Evolutionary conservation across 2,888 invertebrate species (phyloP).

Genomic region (Callinectes sapidus): DNA sequence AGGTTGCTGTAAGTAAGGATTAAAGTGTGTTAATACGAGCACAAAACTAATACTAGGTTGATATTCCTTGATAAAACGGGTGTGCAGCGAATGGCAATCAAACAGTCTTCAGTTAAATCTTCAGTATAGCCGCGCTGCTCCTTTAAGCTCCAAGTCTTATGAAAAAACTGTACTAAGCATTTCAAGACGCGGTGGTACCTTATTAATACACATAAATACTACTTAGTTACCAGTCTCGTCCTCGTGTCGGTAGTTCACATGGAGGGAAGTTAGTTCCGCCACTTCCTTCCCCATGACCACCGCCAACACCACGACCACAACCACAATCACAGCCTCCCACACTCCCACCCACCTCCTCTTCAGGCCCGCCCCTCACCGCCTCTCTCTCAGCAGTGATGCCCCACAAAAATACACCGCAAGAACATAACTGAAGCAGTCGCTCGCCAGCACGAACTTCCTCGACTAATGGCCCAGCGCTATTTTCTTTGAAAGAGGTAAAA

Average conservation of each 20-base stretch:
- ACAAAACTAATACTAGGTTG: background rate
- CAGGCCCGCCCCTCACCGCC: background rate
- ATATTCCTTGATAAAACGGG: background rate
- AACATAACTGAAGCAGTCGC: constrained; percentile 29
- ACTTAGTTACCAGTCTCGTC: background rate
- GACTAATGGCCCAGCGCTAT: constrained; percentile 22
- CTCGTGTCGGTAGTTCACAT: constrained; percentile 26
- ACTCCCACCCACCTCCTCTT: background rate
- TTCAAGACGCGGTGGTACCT: background rate
- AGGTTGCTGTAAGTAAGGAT: background rate
- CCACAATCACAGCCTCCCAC: background rate
- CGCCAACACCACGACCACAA: background rate
- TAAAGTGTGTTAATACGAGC: background rate
- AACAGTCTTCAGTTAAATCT: background rate
- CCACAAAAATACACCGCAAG: constrained; percentile 24
- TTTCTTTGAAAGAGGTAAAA: constrained; percentile 5
- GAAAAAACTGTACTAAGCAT: background rate
- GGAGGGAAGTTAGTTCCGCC: constrained; percentile 28
- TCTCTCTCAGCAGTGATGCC: background rate
- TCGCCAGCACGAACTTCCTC: constrained; percentile 23
- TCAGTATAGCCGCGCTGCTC: background rate
- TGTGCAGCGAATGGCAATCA: background rate
- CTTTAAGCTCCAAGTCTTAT: background rate
- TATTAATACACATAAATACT: constrained; percentile 2
- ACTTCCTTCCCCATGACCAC: background rate